These are phyloP conservation scores for Aplidium turbinatum DNA, from an alignment of 23 tunicate genomes.

Conservation along the genomic window DNA sequence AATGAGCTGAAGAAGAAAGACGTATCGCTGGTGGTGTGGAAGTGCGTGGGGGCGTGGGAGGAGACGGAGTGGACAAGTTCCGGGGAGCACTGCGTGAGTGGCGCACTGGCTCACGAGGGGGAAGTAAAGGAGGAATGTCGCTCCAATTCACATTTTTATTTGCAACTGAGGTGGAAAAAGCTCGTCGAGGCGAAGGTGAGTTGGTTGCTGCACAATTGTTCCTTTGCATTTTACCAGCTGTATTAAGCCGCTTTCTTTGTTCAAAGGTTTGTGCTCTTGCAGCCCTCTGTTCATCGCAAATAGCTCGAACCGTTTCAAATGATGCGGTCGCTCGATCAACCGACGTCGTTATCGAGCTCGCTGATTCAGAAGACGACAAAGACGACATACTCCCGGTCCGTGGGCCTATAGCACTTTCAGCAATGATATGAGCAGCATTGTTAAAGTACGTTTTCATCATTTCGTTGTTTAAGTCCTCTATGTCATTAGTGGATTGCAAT, in stretches of 20 bases:
- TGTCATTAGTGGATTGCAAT: conserved; percentile 1
- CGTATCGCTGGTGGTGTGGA: conserved; percentile 1
- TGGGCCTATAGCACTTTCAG: conserved; percentile 4
- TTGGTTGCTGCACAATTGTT: background rate
- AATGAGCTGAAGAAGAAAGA: conserved; percentile 2
- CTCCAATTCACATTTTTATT: conserved; percentile 46
- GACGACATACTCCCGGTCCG: conserved; percentile 37
- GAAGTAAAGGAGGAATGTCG: conserved; percentile 75
- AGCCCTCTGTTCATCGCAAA: conserved; percentile 16
- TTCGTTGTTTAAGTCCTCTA: background rate
- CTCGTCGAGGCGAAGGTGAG: conserved; percentile 25
- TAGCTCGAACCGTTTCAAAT: conserved; percentile 47
- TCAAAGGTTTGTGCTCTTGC: conserved; percentile 15
- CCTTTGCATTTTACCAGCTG: no score
- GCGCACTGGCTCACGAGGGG: conserved; percentile 83
- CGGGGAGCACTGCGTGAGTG: conserved; percentile 27
- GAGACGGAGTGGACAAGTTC: conserved; percentile 42
- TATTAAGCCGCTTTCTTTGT: no score
- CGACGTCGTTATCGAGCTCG: conserved; percentile 40
- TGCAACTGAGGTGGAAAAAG: conserved; percentile 46
- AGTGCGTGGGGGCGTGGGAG: conserved; percentile 20
- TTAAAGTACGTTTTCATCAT: no score
- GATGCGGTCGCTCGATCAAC: conserved; percentile 51
- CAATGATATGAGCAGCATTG: conserved; percentile 39
- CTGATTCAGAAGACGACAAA: conserved; percentile 30